Conservation (phyloP, 2,888 invertebrate species). For the Exephanes ischioxanthus region DNA sequence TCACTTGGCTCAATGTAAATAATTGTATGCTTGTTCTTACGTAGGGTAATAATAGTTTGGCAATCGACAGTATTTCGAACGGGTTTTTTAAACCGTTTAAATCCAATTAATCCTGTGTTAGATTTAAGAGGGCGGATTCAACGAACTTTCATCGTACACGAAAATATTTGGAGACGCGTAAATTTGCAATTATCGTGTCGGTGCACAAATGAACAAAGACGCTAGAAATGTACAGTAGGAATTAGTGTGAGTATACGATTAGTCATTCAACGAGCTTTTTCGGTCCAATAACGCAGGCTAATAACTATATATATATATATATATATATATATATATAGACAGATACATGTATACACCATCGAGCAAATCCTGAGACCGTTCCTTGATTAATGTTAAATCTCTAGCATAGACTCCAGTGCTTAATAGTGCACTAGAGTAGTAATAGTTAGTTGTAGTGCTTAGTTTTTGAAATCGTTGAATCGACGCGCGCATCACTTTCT, state of each 20-base stretch:
- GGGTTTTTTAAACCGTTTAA: slow-evolving; percentile 58
- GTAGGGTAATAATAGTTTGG: slow-evolving; percentile 62
- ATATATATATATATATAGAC: slow-evolving; percentile 15
- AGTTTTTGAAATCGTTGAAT: slow-evolving; percentile 9
- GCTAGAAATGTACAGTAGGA: slow-evolving; percentile 40
- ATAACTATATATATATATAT: slow-evolving; percentile 30
- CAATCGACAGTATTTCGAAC: slow-evolving; percentile 72
- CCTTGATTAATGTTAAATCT: slow-evolving; percentile 35
- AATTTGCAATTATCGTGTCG: slow-evolving; percentile 19
- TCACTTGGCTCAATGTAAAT: slow-evolving; percentile 45
- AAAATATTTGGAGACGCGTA: slow-evolving; percentile 4
- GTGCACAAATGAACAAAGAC: slow-evolving; percentile 59
- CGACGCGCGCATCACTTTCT: neutral
- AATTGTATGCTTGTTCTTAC: slow-evolving; percentile 40
- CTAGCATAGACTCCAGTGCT: slow-evolving; percentile 15
- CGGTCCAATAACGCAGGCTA: slow-evolving; percentile 17
- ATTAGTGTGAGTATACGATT: slow-evolving; percentile 34
- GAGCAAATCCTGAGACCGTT: slow-evolving; percentile 30
- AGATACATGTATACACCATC: neutral
- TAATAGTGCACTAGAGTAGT: neutral
- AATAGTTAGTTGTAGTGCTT: slow-evolving; percentile 9
- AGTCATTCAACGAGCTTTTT: slow-evolving; percentile 54
- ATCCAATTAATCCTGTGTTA: slow-evolving; percentile 51
- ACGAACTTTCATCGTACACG: slow-evolving; percentile 15
- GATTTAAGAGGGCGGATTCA: slow-evolving; percentile 36